phyloP scores from a whole-genome alignment of 2,888 invertebrate genomes.

The Diachrysia chrysitis region DNA sequence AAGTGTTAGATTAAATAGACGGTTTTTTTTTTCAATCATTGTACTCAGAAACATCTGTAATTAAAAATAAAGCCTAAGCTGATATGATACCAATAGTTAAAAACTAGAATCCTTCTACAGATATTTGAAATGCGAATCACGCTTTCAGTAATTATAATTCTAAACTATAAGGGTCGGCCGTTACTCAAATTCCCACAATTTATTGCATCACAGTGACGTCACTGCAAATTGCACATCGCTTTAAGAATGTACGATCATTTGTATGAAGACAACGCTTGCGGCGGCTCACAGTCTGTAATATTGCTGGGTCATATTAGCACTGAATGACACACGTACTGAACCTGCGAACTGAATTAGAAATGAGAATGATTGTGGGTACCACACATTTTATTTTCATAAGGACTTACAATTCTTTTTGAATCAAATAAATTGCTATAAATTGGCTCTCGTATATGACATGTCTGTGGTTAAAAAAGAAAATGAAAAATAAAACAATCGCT shows the following conservation, averaged over 20 bases:
- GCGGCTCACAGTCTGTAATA: slow-evolving; percentile 78
- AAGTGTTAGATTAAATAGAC: no score
- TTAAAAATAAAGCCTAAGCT: neutral
- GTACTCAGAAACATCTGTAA: neutral
- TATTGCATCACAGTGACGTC: slow-evolving; percentile 64
- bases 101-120: neutral
- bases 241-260: slow-evolving; percentile 75
- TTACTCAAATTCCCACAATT: slow-evolving; percentile 49
- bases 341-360: slow-evolving; percentile 74
- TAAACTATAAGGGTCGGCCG: slow-evolving; percentile 41
- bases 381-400: slow-evolving; percentile 30
- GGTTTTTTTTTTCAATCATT: no score
- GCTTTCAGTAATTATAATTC: slow-evolving; percentile 23
- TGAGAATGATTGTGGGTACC: slow-evolving; percentile 61
- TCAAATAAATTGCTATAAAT: neutral
- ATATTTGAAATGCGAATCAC: neutral
- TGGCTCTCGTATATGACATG: no score
- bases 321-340: slow-evolving; percentile 74
- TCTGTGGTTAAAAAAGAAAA: no score
- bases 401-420: slow-evolving; percentile 23
- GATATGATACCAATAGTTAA: neutral
- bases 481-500: no score
- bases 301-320: slow-evolving; percentile 75
- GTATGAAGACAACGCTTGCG: slow-evolving; percentile 74
- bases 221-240: slow-evolving; percentile 60